Conservation (phyloP, 2,113 vertebrate genomes). For the Oncorhynchus kisutch region DNA sequence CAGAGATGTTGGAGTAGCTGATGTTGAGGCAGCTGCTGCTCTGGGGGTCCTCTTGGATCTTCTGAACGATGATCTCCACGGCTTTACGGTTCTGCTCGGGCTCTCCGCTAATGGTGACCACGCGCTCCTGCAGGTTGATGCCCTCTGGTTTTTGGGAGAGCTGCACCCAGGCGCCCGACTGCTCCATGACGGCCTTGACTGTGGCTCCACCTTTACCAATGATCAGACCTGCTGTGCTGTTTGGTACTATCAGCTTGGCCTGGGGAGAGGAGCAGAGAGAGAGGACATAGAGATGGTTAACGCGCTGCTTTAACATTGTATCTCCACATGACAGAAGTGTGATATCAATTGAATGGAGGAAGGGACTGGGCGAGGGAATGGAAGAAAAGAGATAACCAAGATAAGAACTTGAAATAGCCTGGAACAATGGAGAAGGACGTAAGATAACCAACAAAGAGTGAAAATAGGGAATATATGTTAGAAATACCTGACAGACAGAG, state of each 20-base stretch:
- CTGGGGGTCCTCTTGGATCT: conserved; percentile 93
- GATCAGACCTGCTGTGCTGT: conserved; percentile 91
- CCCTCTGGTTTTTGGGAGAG: conserved; percentile 92
- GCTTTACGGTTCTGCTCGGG: conserved; percentile 90
- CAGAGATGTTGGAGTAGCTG: conserved; percentile 91
- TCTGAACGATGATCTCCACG: conserved; percentile 90
- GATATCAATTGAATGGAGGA: background rate
- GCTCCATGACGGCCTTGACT: conserved; percentile 93
- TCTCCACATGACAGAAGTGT: background rate
- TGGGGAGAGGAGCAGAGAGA: conserved; percentile 53
- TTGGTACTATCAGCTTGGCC: conserved; percentile 93
- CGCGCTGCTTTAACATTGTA: background rate
- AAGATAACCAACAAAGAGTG: background rate
- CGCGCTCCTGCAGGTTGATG: conserved; percentile 91
- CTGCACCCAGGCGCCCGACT: conserved; percentile 93
- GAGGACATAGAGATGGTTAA: conserved; percentile 1
- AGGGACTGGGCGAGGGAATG: background rate
- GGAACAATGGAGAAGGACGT: background rate
- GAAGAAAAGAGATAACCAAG: background rate
- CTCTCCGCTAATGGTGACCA: conserved; percentile 92
- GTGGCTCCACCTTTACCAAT: conserved; percentile 92
- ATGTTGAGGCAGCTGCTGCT: conserved; percentile 95
- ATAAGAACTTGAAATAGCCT: background rate
- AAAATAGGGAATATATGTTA: too few relatives aligned
- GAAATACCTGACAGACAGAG: background rate